Evolutionary conservation across 1,140 invertebrate genomes (phyloP).

Genomic region (Cyclina sinensis): DNA sequence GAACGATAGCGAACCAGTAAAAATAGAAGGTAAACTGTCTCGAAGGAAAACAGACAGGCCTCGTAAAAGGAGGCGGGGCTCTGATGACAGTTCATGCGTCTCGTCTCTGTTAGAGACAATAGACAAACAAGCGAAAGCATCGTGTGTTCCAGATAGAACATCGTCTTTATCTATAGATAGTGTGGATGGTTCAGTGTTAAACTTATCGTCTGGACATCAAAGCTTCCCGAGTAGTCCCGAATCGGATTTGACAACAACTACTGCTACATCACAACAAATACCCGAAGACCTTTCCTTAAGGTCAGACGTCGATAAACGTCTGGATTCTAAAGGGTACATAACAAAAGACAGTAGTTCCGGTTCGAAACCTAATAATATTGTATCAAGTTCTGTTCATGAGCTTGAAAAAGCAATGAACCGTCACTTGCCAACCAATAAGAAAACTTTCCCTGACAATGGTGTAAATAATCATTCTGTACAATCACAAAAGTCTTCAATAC

Average conservation of each 20-base stretch:
- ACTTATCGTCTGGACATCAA: conserved; percentile 37
- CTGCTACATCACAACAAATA: conserved; percentile 31
- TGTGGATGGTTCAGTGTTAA: conserved; percentile 31
- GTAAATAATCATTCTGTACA: conserved; percentile 10
- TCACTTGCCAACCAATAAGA: conserved; percentile 92
- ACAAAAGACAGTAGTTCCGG: neutral
- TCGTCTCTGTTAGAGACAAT: conserved; percentile 36
- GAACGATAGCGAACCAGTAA: conserved; percentile 59
- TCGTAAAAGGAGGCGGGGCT: conserved; percentile 79
- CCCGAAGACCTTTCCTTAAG: conserved; percentile 54
- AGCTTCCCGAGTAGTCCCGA: conserved; percentile 41
- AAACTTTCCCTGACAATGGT: conserved; percentile 26
- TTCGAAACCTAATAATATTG: conserved; percentile 2
- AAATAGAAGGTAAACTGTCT: conserved; percentile 80
- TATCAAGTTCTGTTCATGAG: conserved; percentile 92
- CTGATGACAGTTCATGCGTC: conserved; percentile 34
- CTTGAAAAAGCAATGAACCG: conserved; percentile 98
- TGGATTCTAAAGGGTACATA: neutral
- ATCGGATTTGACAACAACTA: neutral
- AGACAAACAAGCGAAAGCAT: conserved; percentile 15
- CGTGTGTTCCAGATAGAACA: conserved; percentile 39
- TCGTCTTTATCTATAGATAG: conserved; percentile 22
- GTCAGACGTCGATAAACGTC: conserved; percentile 17
- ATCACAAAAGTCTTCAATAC: conserved; percentile 91
- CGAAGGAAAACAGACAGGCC: conserved; percentile 85